Conservation (phyloP, 1,140 invertebrate genomes). For the Diorhabda carinulata region DNA sequence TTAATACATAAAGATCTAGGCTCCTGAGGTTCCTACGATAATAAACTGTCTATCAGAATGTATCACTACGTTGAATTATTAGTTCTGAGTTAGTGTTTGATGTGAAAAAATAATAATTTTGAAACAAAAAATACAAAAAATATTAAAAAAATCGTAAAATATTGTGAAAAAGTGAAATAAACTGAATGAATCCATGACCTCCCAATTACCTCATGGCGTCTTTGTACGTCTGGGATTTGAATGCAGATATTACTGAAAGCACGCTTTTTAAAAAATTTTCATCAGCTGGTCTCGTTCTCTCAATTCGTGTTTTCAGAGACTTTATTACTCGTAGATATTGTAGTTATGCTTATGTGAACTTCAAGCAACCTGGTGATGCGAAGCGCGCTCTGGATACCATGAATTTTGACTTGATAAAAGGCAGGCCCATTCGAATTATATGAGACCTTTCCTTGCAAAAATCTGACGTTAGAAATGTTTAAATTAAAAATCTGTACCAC, state of each 20-base stretch:
- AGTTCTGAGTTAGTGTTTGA: no score
- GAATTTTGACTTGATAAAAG: no score
- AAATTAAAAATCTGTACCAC: no score
- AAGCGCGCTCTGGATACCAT: constrained; percentile 50
- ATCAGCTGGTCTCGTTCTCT: constrained; percentile 93
- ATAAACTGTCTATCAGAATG: no score
- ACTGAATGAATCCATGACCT: constrained; percentile 70
- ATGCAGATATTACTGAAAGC: constrained; percentile 96
- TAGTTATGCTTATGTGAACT: constrained; percentile 99
- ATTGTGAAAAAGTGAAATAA: neutral
- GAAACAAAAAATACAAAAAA: neutral
- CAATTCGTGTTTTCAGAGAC: constrained; percentile 97
- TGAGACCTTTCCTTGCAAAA: constrained; percentile 95
- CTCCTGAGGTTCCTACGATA: no score
- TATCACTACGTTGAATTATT: no score
- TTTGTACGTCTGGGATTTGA: constrained; percentile 97
- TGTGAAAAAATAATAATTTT: no score
- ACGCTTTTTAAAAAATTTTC: constrained; percentile 99
- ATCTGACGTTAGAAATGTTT: constrained; percentile 75
- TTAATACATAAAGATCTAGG: no score
- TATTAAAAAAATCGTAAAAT: neutral
- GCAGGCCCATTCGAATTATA: no score
- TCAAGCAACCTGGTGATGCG: constrained; percentile 98
- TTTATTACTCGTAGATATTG: constrained; percentile 94
- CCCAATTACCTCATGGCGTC: constrained; percentile 92